These are phyloP conservation scores for Euura lappo DNA, from an alignment of 1,140 invertebrate species.

Conservation along the genomic window DNA sequence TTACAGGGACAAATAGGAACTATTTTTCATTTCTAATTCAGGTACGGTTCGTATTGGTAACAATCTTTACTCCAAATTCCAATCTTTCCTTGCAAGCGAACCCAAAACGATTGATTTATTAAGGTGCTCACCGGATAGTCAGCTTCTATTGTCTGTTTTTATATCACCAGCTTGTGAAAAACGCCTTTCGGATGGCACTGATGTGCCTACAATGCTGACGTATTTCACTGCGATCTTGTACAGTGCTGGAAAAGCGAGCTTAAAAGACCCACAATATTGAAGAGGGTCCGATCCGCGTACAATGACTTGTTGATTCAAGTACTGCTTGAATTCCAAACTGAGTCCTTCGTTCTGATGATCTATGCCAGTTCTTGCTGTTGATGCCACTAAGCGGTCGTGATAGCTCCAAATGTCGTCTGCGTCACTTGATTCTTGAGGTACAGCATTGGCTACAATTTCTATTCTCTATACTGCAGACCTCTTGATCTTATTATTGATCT, in stretches of 20 bases:
- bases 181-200: slow-evolving; percentile 48
- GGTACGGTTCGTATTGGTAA: background rate
- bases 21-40: background rate
- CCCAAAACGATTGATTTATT: slow-evolving; percentile 23
- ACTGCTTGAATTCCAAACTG: slow-evolving; percentile 12
- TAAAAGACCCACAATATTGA: slow-evolving; percentile 45
- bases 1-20: background rate
- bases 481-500: slow-evolving; percentile 9
- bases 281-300: slow-evolving; percentile 44
- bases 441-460: background rate
- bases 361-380: background rate
- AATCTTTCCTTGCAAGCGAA: slow-evolving; percentile 13
- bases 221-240: slow-evolving; percentile 43
- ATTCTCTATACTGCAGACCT: background rate
- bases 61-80: slow-evolving; percentile 10
- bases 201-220: slow-evolving; percentile 45
- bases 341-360: slow-evolving; percentile 8
- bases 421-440: background rate
- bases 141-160: slow-evolving; percentile 23
- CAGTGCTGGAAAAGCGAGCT: slow-evolving; percentile 41
- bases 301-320: slow-evolving; percentile 30
- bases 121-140: slow-evolving; percentile 23
- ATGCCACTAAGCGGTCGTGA: slow-evolving; percentile 15
- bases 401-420: slow-evolving; percentile 11
- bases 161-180: slow-evolving; percentile 48